These are phyloP conservation scores for Arctopsyche grandis DNA, from an alignment of 1,140 invertebrate genomes.

Conservation along the genomic window DNA sequence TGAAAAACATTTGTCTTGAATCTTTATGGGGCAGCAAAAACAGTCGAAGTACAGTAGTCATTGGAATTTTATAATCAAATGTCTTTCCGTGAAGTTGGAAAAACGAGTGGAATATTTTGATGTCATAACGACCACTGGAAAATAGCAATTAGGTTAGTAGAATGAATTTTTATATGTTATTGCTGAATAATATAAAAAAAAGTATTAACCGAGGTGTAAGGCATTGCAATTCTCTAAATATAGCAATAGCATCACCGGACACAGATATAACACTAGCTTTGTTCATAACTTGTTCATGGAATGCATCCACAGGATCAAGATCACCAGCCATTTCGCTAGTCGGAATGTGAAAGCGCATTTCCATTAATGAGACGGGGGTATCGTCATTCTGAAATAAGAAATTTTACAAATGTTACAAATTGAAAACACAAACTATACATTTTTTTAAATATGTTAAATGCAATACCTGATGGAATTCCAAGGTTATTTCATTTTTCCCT, in stretches of 20 bases:
- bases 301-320: conserved; percentile 92
- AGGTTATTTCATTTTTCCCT: conserved; percentile 98
- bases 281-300: conserved; percentile 94
- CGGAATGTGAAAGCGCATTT: conserved; percentile 98
- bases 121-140: conserved; percentile 97
- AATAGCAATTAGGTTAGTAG: conserved; percentile 52
- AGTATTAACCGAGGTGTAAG: conserved; percentile 89
- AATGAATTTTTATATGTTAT: neutral
- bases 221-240: conserved; percentile 96
- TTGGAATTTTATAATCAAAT: conserved; percentile 99
- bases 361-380: conserved; percentile 94
- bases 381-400: conserved; percentile 86
- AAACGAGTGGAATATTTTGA: conserved; percentile 97
- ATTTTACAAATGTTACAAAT: neutral
- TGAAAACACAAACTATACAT: neutral
- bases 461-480: conserved; percentile 94
- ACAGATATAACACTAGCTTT: conserved; percentile 98
- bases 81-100: conserved; percentile 99
- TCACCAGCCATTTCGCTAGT: conserved; percentile 84
- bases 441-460: conserved; percentile 20
- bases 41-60: conserved; percentile 92
- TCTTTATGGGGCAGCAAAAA: conserved; percentile 98
- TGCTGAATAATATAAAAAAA: neutral
- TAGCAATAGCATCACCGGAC: conserved; percentile 96
- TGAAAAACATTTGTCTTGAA: conserved; percentile 97